Percentiles rank a stretch among this genome's conserved stretches.
These are phyloP conservation scores for Uromys caudimaculatus DNA, from an alignment of 2,797 vertebrate genomes.

Conservation along the genomic window DNA sequence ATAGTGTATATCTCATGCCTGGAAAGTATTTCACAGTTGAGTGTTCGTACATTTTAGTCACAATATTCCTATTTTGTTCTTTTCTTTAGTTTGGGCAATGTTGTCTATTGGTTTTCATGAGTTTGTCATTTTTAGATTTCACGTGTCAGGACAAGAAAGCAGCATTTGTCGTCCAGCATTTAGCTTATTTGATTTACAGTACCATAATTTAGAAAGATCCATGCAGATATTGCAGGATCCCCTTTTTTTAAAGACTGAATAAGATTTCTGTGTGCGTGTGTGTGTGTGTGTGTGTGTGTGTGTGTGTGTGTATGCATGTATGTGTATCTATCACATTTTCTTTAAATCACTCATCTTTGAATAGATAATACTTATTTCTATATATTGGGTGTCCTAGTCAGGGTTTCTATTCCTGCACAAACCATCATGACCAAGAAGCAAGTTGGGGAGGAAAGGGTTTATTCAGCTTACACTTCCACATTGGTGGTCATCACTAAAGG, in stretches of 20 bases:
- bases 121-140: background rate
- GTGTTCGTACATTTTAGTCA: background rate
- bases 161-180: background rate
- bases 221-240: background rate
- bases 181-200: background rate
- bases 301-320: background rate
- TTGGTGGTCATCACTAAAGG: too few species aligned
- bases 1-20: background rate
- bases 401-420: too few species aligned
- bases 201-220: background rate
- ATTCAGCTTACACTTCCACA: too few species aligned
- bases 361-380: background rate
- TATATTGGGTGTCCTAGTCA: too few species aligned
- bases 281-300: background rate
- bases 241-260: background rate
- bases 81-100: background rate
- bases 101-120: background rate
- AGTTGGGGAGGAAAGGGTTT: too few species aligned
- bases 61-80: background rate
- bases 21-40: background rate
- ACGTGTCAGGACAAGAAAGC: background rate
- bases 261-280: background rate
- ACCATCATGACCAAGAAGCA: too few species aligned
- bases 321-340: background rate
- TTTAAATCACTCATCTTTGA: background rate